A percentile compares a stretch with the other conserved stretches of the same genome.
phyloP scores from a whole-genome alignment of 1,140 invertebrate species.

The Achroia grisella region DNA sequence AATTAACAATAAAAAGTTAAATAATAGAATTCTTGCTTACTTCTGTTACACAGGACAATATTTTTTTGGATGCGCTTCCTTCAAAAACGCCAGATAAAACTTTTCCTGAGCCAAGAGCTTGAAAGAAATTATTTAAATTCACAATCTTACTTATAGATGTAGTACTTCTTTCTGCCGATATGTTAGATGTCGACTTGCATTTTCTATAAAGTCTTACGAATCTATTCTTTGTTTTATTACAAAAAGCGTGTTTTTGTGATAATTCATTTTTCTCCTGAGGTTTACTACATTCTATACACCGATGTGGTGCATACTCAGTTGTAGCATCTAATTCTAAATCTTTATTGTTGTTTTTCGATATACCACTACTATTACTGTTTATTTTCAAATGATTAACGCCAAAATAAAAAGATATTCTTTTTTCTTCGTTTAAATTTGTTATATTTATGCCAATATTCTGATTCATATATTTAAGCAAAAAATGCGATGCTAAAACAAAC shows the following conservation, averaged over 20 bases:
- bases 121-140: slow-evolving; percentile 48
- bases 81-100: slow-evolving; percentile 24
- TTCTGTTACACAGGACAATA: slow-evolving; percentile 22
- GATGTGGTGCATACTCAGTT: neutral
- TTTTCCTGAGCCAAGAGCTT: slow-evolving; percentile 38
- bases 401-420: too few relatives aligned
- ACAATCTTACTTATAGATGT: slow-evolving; percentile 37
- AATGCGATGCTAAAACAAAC: too few relatives aligned
- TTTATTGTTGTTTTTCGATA: too few relatives aligned
- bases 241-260: neutral
- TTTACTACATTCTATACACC: slow-evolving; percentile 1
- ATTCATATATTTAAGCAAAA: too few relatives aligned
- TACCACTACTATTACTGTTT: too few relatives aligned
- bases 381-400: too few relatives aligned
- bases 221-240: slow-evolving; percentile 23
- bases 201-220: slow-evolving; percentile 46
- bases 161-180: slow-evolving; percentile 19
- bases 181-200: slow-evolving; percentile 47
- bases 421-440: too few relatives aligned
- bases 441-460: too few relatives aligned
- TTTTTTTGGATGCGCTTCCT: slow-evolving; percentile 17
- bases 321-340: too few relatives aligned
- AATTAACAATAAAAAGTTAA: too few relatives aligned
- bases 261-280: neutral
- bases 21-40: slow-evolving; percentile 10